Evolutionary conservation across 2,113 vertebrate species (phyloP).

Genomic region (Leptocoma aspasia): DNA sequence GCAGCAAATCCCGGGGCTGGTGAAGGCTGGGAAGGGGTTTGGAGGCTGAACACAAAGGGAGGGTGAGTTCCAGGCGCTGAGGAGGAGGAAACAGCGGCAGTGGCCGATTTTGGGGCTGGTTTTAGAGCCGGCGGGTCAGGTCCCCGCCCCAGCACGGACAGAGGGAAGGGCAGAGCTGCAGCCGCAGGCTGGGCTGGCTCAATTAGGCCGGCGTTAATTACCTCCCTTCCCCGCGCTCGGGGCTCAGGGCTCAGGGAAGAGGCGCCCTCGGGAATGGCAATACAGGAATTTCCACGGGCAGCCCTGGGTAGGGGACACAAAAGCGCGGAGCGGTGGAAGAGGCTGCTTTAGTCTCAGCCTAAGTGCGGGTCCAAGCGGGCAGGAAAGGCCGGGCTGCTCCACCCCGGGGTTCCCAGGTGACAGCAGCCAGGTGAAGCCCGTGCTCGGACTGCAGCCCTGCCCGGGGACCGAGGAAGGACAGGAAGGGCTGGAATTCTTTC

Average conservation of each 20-base stretch:
- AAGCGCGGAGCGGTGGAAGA: background rate
- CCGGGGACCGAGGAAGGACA: background rate
- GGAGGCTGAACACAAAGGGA: background rate
- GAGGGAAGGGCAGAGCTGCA: too few species aligned
- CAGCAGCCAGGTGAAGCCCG: fast-evolving
- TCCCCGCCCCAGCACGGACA: background rate
- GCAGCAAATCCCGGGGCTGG: background rate
- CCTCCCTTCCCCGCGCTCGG: fast-evolving
- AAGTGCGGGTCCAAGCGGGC: too few species aligned
- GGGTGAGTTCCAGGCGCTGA: fast-evolving
- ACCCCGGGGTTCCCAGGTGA: background rate
- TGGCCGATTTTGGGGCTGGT: background rate
- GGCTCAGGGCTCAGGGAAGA: fast-evolving
- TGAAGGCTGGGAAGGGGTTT: background rate
- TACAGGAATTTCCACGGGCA: background rate
- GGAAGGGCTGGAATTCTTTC: background rate
- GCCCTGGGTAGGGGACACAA: background rate
- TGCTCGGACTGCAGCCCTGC: background rate
- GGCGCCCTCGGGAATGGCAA: background rate
- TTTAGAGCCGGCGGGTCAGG: background rate
- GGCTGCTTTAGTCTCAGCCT: background rate
- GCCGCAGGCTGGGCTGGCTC: background rate
- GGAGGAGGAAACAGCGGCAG: background rate
- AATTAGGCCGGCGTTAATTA: background rate
- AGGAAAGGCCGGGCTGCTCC: too few species aligned